Base-by-base conservation (phyloP, 2,797 vertebrate genomes). In the Chelon labrosus region DNA sequence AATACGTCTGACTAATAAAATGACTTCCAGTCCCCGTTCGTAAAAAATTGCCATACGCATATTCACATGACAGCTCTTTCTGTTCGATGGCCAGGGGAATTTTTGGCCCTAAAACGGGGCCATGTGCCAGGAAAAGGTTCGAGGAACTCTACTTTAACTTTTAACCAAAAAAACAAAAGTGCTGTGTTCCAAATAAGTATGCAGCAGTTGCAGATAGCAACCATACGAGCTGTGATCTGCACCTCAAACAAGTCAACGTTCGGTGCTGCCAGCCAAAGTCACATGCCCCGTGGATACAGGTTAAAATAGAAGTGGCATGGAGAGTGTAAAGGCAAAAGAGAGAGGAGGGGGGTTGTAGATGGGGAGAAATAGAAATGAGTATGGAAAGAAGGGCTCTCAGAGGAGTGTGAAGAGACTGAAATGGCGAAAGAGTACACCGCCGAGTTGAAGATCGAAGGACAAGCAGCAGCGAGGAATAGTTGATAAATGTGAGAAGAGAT, bases 301-400 rank as follows among this genome's bases (percentile, higher is more conserved):
- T 75, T 70, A 60, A 74, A 83, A 75, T 52, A 76, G 61, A 77
- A 44, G 9, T 60, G 19, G 25, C 47, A 14, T 19, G 20, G 55
- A 63, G 25, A 46, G 54, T 39, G 14, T 4, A 66, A 70, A 22
- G 22, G 17, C 44, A 7, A 35, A 8, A 49, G 22, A 51, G 55
- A 60, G 46, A 56, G 25, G 39, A 58, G 8, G 44, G 4, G 19
- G 25, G 3, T 27, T 51, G 39, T 38, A 16, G 42, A 44, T 44
- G 10, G 56, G 14, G 22, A 67, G n/a, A 14, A 53, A 47, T 20
- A 12, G 35, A 69, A 4, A 35, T 35, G 31, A 35, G 38, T 52
- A 39, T 11, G 2, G 19, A 35, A 35, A 61, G 44, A 53, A 44
- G n/a, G 17, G 17, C 20, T 56, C 27, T 10, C 14, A 3, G 39